Conservation (phyloP, 1,140 invertebrate species). For the Zaprionus kolodkinae region DNA sequence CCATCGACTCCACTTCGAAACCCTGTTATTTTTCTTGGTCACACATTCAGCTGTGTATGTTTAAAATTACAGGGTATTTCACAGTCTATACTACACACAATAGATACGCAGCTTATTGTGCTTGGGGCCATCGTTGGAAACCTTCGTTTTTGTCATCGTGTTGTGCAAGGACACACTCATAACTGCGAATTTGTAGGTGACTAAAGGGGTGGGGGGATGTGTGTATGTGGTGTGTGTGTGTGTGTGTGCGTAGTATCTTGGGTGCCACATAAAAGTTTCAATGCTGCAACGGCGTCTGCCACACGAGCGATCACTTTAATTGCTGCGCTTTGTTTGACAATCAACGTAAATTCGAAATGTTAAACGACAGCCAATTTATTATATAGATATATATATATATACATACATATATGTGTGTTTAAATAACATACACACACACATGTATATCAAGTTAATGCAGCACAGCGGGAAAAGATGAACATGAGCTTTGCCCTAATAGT, state of each 20-base stretch:
- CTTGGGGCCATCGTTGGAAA: slow-evolving; percentile 53
- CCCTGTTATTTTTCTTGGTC: neutral
- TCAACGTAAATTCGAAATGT: slow-evolving; percentile 58
- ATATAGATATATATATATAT: slow-evolving; percentile 17
- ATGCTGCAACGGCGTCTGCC: slow-evolving; percentile 28
- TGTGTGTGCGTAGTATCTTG: slow-evolving; percentile 13
- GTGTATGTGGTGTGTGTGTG: neutral
- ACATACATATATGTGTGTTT: neutral
- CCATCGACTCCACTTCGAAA: neutral
- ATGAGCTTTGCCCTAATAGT: slow-evolving; percentile 46
- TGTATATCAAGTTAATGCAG: slow-evolving; percentile 45
- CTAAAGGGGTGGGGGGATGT: neutral
- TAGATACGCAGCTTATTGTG: slow-evolving; percentile 20
- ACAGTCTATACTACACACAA: neutral
- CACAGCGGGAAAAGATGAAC: neutral
- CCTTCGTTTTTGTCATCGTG: slow-evolving; percentile 53
- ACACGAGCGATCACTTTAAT: slow-evolving; percentile 68
- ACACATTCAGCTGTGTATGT: neutral
- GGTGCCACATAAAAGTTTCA: slow-evolving; percentile 51
- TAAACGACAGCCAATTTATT: slow-evolving; percentile 27
- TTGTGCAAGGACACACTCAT: slow-evolving; percentile 56
- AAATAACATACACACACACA: neutral
- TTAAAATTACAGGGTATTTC: slow-evolving; percentile 10
- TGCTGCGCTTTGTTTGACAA: slow-evolving; percentile 52
- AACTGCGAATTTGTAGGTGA: slow-evolving; percentile 30